Conservation (phyloP, 2,888 invertebrate genomes). For the Sarcophaga caerulescens region DNA sequence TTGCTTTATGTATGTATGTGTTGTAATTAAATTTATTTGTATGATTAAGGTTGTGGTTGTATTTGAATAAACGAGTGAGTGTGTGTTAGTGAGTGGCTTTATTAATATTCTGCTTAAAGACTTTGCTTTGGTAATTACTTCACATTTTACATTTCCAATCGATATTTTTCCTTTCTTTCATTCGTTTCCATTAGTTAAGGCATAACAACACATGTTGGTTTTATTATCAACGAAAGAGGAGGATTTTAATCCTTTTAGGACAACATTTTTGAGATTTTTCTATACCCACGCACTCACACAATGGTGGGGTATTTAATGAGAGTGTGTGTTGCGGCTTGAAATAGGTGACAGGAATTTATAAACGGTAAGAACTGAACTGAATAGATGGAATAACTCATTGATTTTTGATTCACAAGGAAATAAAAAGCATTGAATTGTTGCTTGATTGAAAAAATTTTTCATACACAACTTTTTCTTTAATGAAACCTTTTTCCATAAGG, state of each 20-base stretch:
- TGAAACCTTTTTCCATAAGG: too few species aligned
- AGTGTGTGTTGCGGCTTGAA: too few species aligned
- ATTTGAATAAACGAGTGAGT: background rate
- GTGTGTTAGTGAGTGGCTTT: background rate
- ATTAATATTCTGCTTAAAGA: constrained; percentile 2
- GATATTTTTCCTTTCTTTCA: background rate
- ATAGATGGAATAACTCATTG: too few species aligned
- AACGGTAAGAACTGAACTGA: too few species aligned
- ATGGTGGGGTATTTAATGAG: too few species aligned
- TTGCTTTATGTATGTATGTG: background rate
- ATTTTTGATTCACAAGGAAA: too few species aligned
- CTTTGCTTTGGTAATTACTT: constrained; percentile 22
- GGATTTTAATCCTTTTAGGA: background rate
- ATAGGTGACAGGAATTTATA: too few species aligned
- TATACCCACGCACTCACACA: rapidly evolving
- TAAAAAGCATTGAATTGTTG: too few species aligned
- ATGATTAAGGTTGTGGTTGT: background rate
- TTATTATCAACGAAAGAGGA: constrained; percentile 1
- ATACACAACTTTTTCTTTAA: too few species aligned
- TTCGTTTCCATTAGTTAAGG: background rate
- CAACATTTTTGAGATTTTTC: constrained; percentile 4
- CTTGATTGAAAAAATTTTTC: too few species aligned
- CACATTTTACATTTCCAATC: background rate
- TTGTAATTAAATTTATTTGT: constrained; percentile 15
- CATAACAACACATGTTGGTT: constrained; percentile 26